Evolutionary conservation across 1,140 invertebrate species (phyloP), one percentile per base, ranked within the genome.

Genomic region (Elysia chlorotica): DNA sequence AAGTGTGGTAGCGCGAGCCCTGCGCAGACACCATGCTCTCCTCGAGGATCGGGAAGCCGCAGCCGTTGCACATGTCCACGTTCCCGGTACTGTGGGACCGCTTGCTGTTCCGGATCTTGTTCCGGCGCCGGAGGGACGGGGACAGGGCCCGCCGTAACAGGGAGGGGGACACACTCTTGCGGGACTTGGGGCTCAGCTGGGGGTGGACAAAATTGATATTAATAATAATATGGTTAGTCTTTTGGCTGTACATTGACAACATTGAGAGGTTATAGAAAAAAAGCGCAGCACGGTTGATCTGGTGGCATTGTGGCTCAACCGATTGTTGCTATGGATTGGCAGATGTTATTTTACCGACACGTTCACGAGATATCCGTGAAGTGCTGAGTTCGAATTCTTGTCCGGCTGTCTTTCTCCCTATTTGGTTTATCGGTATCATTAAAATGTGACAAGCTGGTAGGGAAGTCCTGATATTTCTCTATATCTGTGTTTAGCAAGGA

Each of bases 1-100:
- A 65, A 0, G 56, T 69, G 48, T 79, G 78, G 57, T 73, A 79
- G 28, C 63, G 71, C 30, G 62, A 54, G 6, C 78, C 69, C 30
- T 73, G 48, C 28, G 75, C 73, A 10, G 78, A 79, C 6, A 79
- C 72, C 66, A 72, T 69, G 41, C 73, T 75, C 6, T 77, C 75
- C 48, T 76, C 75, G 23, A 63, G 35, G 6, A 79, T 31, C 2
- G 78, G 78, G 48, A 79, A 79, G 6, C 78, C 78, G 65, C 78
- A 79, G 25, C 66, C 71, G 35, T 53, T 68, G 35, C 78, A 79
- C 56, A 75, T 59, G 30, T 79, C 75, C 2, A 73, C 59, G 61
- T 68, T 48, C 36, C 69, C 33, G 21, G 77, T 59, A 25, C 61
- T 73, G 71, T 65, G 53, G 2, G 65, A 59, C 25, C 72, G 14